Base-by-base conservation (phyloP, 2,888 invertebrate species). In the Catocala sponsa region DNA sequence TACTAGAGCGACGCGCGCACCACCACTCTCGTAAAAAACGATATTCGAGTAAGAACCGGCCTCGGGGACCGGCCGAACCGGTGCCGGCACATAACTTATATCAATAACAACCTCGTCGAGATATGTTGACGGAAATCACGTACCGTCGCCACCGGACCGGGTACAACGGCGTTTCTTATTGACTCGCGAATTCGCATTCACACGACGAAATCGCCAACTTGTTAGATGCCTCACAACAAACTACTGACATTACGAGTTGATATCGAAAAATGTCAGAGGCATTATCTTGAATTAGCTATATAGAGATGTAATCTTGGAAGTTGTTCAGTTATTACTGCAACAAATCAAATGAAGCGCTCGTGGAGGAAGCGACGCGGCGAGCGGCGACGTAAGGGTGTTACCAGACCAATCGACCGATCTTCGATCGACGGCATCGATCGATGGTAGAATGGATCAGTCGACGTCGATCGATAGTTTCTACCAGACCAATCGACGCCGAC, bases 41-140 rank as follows among this genome's bases (percentile, higher is more conserved):
- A 83, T 79, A 85, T 80, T 78, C 78, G 81, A 84, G 82, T 80
- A 80, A 81, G 79, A 89, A 87, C 86, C 70, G 79, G 84, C 77
- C 75, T 74, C 63, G 63, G 74, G 67, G 79, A 82, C 81, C 82
- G 80, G 82, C 76, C 59, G 66, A 63, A 61, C 68, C 63, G 66
- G 67, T 70, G 56, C 57, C 76, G 70, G 74, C 75, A 80, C 81
- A 79, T 80, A 77, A 82, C 74, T 77, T 73, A 74, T 57, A 76
- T 68, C 76, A 79, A 79, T 74, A 79, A 72, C 74, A 54, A 65
- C 59, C 59, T 59, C 70, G 61, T 69, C 64, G 75, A 80, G 79
- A 80, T 79, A 80, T 81, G 82, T 84, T 84, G 81, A 80, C 84
- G 87, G 88, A 88, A 85, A 85, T 78, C 81, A 80, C 80, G 77